Conservation (phyloP, 2,888 invertebrate genomes). For the Cheilosia vernalis region DNA sequence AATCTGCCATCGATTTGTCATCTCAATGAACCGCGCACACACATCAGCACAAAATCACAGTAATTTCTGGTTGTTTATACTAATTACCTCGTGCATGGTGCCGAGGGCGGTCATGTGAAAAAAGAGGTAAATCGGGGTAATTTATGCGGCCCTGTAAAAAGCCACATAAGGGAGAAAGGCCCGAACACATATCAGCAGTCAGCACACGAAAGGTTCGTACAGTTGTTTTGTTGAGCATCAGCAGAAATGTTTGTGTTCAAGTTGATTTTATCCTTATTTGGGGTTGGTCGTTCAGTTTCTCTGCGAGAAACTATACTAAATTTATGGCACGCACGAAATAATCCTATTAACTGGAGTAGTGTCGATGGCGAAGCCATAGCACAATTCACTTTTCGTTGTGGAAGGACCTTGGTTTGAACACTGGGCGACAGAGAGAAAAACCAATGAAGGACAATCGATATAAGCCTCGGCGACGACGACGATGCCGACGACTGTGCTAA, state of each 20-base stretch:
- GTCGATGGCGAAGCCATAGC: conserved; percentile 14
- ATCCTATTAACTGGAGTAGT: conserved; percentile 44
- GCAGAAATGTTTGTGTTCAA: conserved; percentile 15
- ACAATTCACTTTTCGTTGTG: background rate
- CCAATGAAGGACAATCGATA: conserved; percentile 32
- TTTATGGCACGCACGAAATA: conserved; percentile 32
- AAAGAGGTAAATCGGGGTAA: conserved; percentile 1
- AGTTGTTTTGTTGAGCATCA: conserved; percentile 36
- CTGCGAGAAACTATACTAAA: background rate
- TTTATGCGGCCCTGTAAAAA: conserved; percentile 40
- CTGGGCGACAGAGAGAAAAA: background rate
- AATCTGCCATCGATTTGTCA: conserved; percentile 45
- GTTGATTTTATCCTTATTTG: background rate
- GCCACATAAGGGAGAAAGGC: conserved; percentile 20
- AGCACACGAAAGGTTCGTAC: background rate
- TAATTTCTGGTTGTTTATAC: conserved; percentile 44
- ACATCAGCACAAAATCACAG: conserved; percentile 17
- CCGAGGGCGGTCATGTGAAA: conserved; percentile 35
- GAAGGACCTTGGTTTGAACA: conserved; percentile 18
- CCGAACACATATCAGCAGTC: background rate
- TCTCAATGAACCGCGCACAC: conserved; percentile 6
- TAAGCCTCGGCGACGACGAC: conserved; percentile 10
- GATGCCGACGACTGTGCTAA: conserved; percentile 23
- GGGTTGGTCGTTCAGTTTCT: background rate
- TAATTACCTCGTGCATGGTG: conserved; percentile 53